A percentile compares a stretch with the other conserved stretches of the same genome.
phyloP scores from a whole-genome alignment of 2,797 vertebrate genomes.

The Erithacus rubecula region DNA sequence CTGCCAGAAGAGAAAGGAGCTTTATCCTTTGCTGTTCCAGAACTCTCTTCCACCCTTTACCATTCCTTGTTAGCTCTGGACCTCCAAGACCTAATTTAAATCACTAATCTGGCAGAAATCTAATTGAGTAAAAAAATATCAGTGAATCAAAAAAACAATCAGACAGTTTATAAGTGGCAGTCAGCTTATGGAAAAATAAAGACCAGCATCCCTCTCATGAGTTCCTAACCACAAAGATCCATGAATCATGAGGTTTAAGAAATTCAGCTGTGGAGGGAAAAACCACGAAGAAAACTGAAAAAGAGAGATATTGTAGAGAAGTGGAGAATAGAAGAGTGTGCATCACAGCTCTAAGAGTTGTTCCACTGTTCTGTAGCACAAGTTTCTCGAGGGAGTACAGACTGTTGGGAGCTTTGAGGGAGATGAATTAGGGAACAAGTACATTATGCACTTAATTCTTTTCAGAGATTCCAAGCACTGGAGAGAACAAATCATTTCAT shows the following conservation, averaged over 20 bases:
- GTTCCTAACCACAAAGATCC: not conserved
- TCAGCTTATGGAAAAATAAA: not conserved
- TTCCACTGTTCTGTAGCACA: not conserved
- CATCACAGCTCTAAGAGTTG: not conserved
- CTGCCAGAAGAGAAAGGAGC: not conserved
- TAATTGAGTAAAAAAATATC: not conserved
- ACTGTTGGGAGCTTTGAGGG: not conserved
- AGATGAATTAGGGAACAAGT: not conserved
- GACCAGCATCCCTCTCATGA: not conserved
- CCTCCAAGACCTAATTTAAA: not conserved
- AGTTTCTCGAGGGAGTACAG: not conserved
- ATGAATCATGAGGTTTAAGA: not conserved
- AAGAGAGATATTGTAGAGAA: not conserved
- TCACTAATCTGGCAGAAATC: not conserved
- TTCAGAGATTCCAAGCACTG: not conserved
- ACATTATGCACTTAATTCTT: slow-evolving; percentile 18
- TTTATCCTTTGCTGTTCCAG: not conserved
- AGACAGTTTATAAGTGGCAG: not conserved
- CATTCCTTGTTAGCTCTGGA: not conserved
- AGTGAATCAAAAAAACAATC: not conserved
- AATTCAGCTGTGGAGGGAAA: not conserved
- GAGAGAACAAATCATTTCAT: slow-evolving; percentile 24
- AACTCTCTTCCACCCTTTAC: not conserved
- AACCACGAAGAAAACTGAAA: not conserved
- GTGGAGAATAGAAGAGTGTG: not conserved